Evolutionary conservation across 2,113 vertebrate genomes (phyloP).

Genomic region (Murina feae): DNA sequence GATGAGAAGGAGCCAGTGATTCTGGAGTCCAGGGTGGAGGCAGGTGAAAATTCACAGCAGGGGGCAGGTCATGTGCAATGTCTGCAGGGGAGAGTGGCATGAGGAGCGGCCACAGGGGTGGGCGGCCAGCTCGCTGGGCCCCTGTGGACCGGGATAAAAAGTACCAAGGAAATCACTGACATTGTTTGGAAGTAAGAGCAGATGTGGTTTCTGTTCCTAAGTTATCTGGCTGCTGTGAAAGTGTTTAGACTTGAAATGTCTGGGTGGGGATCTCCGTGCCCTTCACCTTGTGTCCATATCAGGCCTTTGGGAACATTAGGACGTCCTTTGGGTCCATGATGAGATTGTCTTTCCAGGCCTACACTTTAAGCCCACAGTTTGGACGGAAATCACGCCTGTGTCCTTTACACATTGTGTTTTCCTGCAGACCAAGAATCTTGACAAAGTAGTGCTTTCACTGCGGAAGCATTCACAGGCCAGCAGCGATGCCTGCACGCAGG

Average conservation of each 20-base stretch:
- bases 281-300: fast-evolving
- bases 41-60: neutral
- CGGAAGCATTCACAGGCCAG: constrained; percentile 88
- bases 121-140: fast-evolving
- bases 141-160: neutral
- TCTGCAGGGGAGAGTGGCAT: fast-evolving
- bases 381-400: neutral
- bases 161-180: neutral
- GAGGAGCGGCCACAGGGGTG: neutral
- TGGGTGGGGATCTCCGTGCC: fast-evolving
- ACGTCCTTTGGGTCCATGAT: fast-evolving
- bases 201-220: neutral
- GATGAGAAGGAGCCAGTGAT: neutral
- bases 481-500: constrained; percentile 85
- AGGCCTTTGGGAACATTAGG: fast-evolving
- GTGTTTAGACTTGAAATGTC: neutral
- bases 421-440: constrained; percentile 89
- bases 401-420: neutral
- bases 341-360: fast-evolving
- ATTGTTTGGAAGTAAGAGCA: neutral
- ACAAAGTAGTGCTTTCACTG: constrained; percentile 87
- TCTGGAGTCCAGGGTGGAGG: too few relatives aligned
- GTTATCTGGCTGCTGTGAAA: fast-evolving
- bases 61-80: neutral
- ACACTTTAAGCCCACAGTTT: neutral